These are phyloP conservation scores for Diorhabda carinulata DNA, from an alignment of 1,140 invertebrate genomes.

Conservation along the genomic window DNA sequence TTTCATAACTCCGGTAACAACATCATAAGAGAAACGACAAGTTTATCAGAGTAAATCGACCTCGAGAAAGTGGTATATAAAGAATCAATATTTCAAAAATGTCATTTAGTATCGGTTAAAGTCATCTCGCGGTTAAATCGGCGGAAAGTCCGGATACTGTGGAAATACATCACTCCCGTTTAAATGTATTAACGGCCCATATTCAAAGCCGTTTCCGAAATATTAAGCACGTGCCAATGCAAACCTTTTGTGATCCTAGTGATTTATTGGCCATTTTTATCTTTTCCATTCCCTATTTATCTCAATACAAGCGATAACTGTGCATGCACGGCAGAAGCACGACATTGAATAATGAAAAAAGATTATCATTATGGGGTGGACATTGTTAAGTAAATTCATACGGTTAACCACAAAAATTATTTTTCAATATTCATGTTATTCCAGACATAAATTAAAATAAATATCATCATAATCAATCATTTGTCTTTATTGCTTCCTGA, in stretches of 20 bases:
- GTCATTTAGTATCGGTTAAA: not conserved
- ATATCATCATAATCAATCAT: no score
- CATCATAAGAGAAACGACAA: constrained; percentile 5
- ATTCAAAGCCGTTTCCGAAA: constrained; percentile 15
- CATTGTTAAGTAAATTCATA: no score
- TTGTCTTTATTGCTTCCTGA: no score
- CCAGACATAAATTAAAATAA: no score
- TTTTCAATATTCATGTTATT: no score
- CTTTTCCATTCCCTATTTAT: constrained; percentile 15
- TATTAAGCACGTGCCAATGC: constrained; percentile 18
- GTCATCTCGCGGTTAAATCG: constrained; percentile 3
- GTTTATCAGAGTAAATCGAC: constrained; percentile 11
- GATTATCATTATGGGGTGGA: not conserved
- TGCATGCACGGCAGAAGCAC: constrained; percentile 8
- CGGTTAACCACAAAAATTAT: no score
- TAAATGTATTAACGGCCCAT: constrained; percentile 20
- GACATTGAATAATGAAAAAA: not conserved
- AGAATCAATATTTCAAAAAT: constrained; percentile 11
- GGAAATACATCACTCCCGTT: constrained; percentile 13
- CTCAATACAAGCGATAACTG: constrained; percentile 15
- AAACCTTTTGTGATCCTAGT: constrained; percentile 9
- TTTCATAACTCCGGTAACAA: not conserved
- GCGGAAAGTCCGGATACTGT: constrained; percentile 15
- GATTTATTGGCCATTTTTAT: constrained; percentile 19
- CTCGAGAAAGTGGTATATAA: constrained; percentile 10